Base-by-base conservation (phyloP, 2,113 vertebrate species). In the Noturus placidus region DNA sequence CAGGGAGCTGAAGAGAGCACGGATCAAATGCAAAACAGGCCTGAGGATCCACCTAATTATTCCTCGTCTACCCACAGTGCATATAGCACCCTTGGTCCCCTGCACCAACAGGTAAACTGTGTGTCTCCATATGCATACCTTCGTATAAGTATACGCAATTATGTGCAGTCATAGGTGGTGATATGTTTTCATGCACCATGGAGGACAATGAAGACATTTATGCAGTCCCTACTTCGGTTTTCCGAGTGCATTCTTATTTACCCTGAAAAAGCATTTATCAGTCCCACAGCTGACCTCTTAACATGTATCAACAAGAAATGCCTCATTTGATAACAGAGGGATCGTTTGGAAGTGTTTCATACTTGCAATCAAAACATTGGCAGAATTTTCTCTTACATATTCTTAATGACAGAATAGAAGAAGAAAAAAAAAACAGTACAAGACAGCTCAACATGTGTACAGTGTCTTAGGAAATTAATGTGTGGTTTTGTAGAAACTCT, bases 21-120 rank as follows among this genome's bases (percentile, higher is more conserved):
- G 83, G 54, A 88, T 83, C 92, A 93, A 27, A 59, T 85, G 33
- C 90, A 92, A 74, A 82, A 85, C 25, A 59, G n/a, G n/a, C 86
- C 91, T 11, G 90, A 86, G 59, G 93, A 94, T 46, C 87, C 92
- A 25, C 65, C 92, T 52, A 86, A 88, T 86, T 94, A 92, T 78
- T 77, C 89, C 46, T 89, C 93, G 54, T 92, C 91, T 11, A 90
- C 82, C 56, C 92, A 90, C 72, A 56, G 82, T 11, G 46, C 90
- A 33, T 93, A 90, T 91, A 88, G 65, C 82, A 90, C 93, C 30
- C 76, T 85, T 0, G 89, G 90, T 61, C 82, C 92, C 61, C 84
- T 88, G 1, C 90, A 91, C 63, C 94, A 93, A 90, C 93, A 95
- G 86, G 82, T 90, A 86, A 85, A 54, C 54, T 74, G 27, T 82